Percentiles rank a stretch among this genome's conserved stretches.
Conservation (phyloP, 2,888 invertebrate species). For the Latrodectus elegans region DNA sequence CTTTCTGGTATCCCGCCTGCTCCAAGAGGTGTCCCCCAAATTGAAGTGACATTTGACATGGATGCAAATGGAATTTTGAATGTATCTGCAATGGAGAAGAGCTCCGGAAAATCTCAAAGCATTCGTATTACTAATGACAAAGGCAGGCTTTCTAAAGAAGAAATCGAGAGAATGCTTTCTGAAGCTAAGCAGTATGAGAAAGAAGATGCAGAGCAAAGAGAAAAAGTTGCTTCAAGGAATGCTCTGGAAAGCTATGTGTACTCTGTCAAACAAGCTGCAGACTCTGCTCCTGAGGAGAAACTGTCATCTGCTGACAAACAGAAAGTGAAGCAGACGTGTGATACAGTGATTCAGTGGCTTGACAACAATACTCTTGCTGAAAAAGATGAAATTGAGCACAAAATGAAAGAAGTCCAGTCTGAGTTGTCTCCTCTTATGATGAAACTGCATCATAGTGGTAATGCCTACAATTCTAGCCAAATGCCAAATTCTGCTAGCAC, state of each 20-base stretch:
- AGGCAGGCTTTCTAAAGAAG: slow-evolving; percentile 82
- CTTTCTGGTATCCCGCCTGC: slow-evolving; percentile 86
- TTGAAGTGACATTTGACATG: slow-evolving; percentile 86
- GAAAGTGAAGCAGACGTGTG: slow-evolving; percentile 77
- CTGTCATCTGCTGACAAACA: slow-evolving; percentile 82
- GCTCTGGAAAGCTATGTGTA: slow-evolving; percentile 10
- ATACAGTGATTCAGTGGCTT: slow-evolving; percentile 84
- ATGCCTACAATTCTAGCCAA: background rate
- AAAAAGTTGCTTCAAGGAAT: slow-evolving; percentile 71
- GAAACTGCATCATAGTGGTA: slow-evolving; percentile 72
- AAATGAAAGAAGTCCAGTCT: slow-evolving; percentile 84
- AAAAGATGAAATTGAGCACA: slow-evolving; percentile 85
- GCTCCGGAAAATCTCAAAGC: slow-evolving; percentile 85
- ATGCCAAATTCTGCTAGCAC: background rate
- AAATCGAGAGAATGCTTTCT: slow-evolving; percentile 78
- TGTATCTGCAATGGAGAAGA: slow-evolving; percentile 79
- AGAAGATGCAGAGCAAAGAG: slow-evolving; percentile 74
- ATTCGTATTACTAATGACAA: slow-evolving; percentile 85
- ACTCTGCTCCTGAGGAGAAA: slow-evolving; percentile 75
- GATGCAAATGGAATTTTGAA: slow-evolving; percentile 88
- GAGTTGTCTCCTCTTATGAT: slow-evolving; percentile 87
- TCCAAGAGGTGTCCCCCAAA: slow-evolving; percentile 86
- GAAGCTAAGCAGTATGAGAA: slow-evolving; percentile 33
- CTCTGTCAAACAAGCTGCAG: background rate
- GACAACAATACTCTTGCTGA: slow-evolving; percentile 86